Evolutionary conservation across 2,113 vertebrate species (phyloP).

Genomic region (Rhinopomastus cyanomelas): DNA sequence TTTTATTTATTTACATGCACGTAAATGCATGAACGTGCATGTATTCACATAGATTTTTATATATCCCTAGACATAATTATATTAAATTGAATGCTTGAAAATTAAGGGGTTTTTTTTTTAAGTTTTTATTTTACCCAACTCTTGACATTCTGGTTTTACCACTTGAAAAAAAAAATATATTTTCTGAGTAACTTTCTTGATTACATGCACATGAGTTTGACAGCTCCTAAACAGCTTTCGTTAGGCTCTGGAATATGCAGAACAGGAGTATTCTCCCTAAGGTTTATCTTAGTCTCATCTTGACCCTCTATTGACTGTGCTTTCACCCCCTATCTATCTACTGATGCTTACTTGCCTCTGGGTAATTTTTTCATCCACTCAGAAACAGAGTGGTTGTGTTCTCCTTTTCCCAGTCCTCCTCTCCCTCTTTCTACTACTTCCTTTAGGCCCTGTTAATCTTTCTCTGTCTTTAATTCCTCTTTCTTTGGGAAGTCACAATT

Average conservation of each 20-base stretch:
- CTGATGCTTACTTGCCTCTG: not conserved
- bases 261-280: not conserved
- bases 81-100: not conserved
- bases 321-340: not conserved
- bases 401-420: not conserved
- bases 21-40: not conserved
- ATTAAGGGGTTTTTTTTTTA: not conserved
- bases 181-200: not conserved
- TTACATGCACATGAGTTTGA: rapidly evolving
- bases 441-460: not conserved
- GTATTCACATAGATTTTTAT: not conserved
- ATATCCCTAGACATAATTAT: not conserved
- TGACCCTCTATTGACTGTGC: not conserved
- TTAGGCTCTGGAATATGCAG: not conserved
- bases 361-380: not conserved
- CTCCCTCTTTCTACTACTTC: not conserved
- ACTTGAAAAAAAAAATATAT: not conserved
- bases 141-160: not conserved
- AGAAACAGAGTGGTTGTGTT: not conserved
- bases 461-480: not conserved
- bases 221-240: not conserved
- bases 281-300: not conserved
- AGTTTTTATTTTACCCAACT: not conserved
- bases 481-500: not conserved
- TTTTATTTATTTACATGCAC: not conserved